A percentile compares a stretch with the other conserved stretches of the same genome.
These are phyloP conservation scores for Burhinus bistriatus DNA, from an alignment of 2,113 vertebrate genomes.

Conservation along the genomic window DNA sequence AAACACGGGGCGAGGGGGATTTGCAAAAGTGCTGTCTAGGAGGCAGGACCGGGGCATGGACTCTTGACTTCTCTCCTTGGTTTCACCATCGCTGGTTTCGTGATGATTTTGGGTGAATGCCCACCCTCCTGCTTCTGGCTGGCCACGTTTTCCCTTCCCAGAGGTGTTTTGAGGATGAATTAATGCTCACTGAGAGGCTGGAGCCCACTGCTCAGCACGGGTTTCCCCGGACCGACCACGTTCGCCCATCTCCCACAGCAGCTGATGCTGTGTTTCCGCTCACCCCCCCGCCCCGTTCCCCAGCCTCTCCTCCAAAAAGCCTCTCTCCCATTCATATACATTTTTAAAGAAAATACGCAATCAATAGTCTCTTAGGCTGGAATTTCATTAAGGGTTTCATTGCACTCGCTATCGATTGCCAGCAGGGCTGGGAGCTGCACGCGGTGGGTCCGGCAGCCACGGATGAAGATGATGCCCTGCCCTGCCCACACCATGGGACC, in stretches of 20 bases:
- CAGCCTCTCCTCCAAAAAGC: background rate
- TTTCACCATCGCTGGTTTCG: background rate
- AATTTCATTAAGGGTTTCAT: constrained; percentile 64
- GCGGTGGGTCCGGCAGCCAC: rapidly evolving
- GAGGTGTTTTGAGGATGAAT: background rate
- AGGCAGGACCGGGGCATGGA: background rate
- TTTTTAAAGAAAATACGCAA: constrained; percentile 50
- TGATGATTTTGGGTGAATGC: background rate
- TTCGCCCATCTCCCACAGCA: rapidly evolving
- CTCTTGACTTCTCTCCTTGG: background rate
- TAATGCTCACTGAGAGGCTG: background rate
- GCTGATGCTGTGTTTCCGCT: background rate
- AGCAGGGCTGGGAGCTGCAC: background rate
- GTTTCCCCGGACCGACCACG: background rate
- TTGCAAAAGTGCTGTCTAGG: background rate
- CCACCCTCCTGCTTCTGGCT: background rate
- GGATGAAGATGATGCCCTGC: background rate
- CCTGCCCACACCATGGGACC: background rate
- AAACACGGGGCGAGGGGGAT: background rate
- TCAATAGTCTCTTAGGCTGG: constrained; percentile 54
- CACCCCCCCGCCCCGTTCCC: background rate
- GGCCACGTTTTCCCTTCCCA: background rate
- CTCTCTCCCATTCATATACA: constrained; percentile 52
- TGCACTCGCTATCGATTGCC: constrained; percentile 28
- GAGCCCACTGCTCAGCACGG: background rate